Base-by-base conservation (phyloP, 2,888 invertebrate genomes). In the Drosophila anomalata region DNA sequence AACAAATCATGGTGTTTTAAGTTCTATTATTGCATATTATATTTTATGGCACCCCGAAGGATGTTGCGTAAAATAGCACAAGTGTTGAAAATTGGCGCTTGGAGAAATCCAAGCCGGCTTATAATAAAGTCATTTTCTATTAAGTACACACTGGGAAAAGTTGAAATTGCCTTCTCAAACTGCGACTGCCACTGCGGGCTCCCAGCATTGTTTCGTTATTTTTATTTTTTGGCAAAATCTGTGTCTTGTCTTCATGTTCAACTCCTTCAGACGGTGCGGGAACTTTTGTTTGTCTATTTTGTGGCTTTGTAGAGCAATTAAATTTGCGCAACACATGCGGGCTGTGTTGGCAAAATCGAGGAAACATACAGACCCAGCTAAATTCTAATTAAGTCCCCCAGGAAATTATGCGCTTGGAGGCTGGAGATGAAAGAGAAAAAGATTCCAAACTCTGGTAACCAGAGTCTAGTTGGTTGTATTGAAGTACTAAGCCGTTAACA, bases 281-380 rank as follows among this genome's bases (percentile, higher is more conserved):
- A 52, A 48, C 51, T 57, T 67, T 65, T 48, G 57, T 52, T 68
- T 44, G 60, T 63, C 83, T 85, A 76, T 77, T 72, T 80, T 82
- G 84, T 75, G 89, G 86, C 78, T 84, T 86, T 84, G 78, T 78
- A 78, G 75, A 81, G 80, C 88, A 90, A 89, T 89, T 90, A 88
- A 89, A 79, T 75, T 62, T 80, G 59, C 55, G 73, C 85, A 88
- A 76, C 89, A 89, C 50, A 86, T 89, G 89, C 82, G 87, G 82
- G 82, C 70, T 47, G 53, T 59, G 50, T 50, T 63, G 63, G 58
- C 52, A 57, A 73, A 68, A 70, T 68, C 62, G 57, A 12, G 29
- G 20, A 57, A 53, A 14, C 62, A 42, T 22, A 48, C 67, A 55
- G 22, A 12, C 46, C 31, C 46, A 62, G 47, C 54, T n/a, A 69